Conservation (phyloP, 2,797 vertebrate genomes). For the Coregonus sp. region DNA sequence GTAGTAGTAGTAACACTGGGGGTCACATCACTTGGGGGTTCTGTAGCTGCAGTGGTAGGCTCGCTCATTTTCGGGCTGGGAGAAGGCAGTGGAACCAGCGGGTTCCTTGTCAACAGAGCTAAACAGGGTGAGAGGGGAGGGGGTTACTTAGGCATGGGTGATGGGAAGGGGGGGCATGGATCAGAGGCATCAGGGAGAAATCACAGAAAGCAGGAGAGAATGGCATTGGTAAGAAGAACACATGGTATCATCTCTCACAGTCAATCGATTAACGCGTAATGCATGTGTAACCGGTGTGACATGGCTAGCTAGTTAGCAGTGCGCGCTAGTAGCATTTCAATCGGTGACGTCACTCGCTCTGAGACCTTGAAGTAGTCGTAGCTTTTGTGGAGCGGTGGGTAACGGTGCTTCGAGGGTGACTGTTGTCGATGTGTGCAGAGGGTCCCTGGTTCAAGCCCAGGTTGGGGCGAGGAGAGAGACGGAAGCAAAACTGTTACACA, state of each 20-base stretch:
- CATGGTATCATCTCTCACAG: neutral
- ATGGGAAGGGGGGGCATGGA: neutral
- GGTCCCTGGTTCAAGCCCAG: too few species aligned
- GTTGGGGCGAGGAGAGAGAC: too few species aligned
- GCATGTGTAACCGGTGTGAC: neutral
- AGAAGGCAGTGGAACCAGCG: slow-evolving; percentile 53
- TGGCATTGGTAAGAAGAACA: neutral
- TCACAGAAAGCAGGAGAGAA: slow-evolving; percentile 43
- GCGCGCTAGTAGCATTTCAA: too few species aligned
- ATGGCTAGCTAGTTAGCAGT: too few species aligned
- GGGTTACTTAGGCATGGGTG: slow-evolving; percentile 23
- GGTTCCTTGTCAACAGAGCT: slow-evolving; percentile 61
- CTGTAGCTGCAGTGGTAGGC: slow-evolving; percentile 36
- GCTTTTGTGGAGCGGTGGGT: too few species aligned
- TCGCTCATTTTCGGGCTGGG: slow-evolving; percentile 54
- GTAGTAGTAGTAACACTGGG: slow-evolving; percentile 1
- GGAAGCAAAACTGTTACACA: too few species aligned
- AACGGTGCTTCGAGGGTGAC: too few species aligned
- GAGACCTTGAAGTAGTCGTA: too few species aligned
- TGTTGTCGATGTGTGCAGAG: too few species aligned
- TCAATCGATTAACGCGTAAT: neutral
- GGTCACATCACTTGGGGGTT: slow-evolving; percentile 39
- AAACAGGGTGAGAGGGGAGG: slow-evolving; percentile 46
- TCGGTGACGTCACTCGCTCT: too few species aligned
- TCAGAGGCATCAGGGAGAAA: slow-evolving; percentile 28